Evolutionary conservation across 2,888 invertebrate genomes (phyloP).

Genomic region (Sipha maydis): DNA sequence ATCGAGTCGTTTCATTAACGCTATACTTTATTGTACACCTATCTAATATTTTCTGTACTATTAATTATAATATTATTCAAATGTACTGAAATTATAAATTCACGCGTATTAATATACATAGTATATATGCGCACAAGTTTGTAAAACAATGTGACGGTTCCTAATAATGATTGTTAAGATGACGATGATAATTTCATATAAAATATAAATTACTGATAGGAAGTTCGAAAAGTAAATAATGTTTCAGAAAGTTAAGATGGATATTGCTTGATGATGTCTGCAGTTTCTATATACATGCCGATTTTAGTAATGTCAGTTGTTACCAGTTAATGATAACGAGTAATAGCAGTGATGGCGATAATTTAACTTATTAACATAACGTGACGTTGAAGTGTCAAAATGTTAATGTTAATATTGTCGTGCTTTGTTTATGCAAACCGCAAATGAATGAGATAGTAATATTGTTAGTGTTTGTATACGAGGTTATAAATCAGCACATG

Average conservation of each 20-base stretch:
- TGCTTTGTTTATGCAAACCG: background rate
- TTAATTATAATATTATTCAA: background rate
- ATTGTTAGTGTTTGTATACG: background rate
- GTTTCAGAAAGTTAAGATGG: background rate
- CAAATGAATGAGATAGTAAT: slow-evolving; percentile 9
- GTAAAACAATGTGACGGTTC: background rate
- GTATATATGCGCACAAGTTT: background rate
- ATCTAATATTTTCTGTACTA: background rate
- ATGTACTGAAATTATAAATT: background rate
- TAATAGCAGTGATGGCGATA: background rate
- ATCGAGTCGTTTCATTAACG: too few relatives aligned
- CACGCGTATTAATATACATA: background rate
- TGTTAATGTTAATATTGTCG: background rate
- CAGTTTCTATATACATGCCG: background rate
- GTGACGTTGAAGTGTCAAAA: background rate
- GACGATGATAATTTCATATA: background rate
- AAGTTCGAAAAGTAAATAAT: background rate
- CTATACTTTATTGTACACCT: too few relatives aligned
- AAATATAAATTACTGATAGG: background rate
- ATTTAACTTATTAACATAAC: background rate
- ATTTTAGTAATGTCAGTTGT: background rate
- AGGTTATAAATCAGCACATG: background rate
- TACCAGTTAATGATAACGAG: background rate
- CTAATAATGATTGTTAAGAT: background rate
- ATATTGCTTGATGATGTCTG: background rate